These are phyloP conservation scores for Erethizon dorsatum DNA, from an alignment of 2,797 vertebrate species.

Conservation along the genomic window DNA sequence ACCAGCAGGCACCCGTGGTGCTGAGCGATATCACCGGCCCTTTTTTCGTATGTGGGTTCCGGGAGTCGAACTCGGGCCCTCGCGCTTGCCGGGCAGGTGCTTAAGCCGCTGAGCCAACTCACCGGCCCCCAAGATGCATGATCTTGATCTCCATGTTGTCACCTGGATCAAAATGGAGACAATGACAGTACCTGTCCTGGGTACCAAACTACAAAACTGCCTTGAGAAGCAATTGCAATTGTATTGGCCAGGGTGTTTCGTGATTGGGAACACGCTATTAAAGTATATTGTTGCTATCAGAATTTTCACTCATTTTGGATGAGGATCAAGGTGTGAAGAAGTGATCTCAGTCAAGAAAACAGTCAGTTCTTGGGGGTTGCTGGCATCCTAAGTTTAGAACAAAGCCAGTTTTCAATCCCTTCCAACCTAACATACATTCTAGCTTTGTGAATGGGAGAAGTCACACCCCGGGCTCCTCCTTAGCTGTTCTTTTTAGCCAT, in stretches of 20 bases:
- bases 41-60: no score
- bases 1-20: no score
- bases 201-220: background rate
- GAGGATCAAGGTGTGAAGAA: background rate
- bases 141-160: background rate
- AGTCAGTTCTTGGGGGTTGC: background rate
- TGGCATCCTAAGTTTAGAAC: background rate
- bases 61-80: no score
- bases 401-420: background rate
- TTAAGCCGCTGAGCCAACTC: no score
- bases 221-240: background rate
- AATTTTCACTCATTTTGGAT: background rate
- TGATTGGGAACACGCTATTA: background rate
- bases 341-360: background rate
- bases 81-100: no score
- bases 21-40: no score
- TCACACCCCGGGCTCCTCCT: background rate
- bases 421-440: no score
- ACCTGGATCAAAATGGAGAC: background rate
- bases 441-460: rapidly evolving
- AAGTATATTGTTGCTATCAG: background rate
- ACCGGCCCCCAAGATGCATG: no score
- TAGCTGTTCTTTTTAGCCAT: no score
- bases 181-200: background rate
- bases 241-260: background rate